Base-by-base conservation (phyloP, 2,797 vertebrate species). In the Scleropages formosus region DNA sequence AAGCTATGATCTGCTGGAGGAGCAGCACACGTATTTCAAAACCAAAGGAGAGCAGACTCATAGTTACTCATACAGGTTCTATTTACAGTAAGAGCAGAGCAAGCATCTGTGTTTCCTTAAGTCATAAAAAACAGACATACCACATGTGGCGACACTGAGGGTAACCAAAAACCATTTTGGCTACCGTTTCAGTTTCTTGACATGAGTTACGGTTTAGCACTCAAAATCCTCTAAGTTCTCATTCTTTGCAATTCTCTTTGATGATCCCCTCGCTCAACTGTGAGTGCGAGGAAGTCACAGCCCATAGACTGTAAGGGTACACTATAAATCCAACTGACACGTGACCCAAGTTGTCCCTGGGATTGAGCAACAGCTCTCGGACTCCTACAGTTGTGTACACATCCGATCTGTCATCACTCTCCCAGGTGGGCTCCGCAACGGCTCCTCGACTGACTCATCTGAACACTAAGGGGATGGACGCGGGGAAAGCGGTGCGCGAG, bases 351-450 rank as follows among this genome's bases (percentile, higher is more conserved):
- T 2, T 39, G 31, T 63, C 77, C 20, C 51, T 72, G 71, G 80
- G 78, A 85, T 84, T 84, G 80, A 84, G 79, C 74, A 73, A 77
- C 20, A 62, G 65, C 76, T 84, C 72, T 80, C 74, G 65, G 74
- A 78, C 82, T 82, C 82, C 20, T 10, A 79, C 74, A 27, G 47
- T 77, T 86, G 82, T 83, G 84, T 81, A 82, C 87, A 91, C 84
- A 85, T 84, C 80, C 65, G 73, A 13, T 74, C 66, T 58, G 46
- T 66, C 61, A 47, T n/a, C 73, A 62, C 27, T 20, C 22, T n/a
- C 49, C 26, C 18, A 27, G 51, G 27, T n/a, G 49, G 26, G 27
- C 63, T 4, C 53, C 24, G 77, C 82, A 81, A 81, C 75, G 81
- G 87, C 83, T n/a, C n/a, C 70, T 79, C 75, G n/a, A 71, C 82